Evolutionary conservation across 1,140 invertebrate species (phyloP), one percentile per base, ranked within the genome.

Genomic region (Lepidostoma basale): DNA sequence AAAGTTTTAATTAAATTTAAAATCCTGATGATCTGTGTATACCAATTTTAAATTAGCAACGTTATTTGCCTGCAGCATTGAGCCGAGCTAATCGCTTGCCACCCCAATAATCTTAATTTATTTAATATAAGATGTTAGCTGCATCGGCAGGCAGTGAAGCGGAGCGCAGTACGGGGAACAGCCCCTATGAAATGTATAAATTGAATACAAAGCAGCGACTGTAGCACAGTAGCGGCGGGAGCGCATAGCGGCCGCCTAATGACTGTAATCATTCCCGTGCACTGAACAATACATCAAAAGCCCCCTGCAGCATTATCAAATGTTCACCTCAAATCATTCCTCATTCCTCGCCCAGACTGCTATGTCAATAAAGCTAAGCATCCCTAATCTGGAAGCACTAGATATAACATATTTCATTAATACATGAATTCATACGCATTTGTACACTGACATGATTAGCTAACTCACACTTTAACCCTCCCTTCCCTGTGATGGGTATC

Each of bases 271-370:
- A 62, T 65, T 47, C 28, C 39, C 28, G 54, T 58, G 59, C 63
- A 67, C 60, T 42, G 62, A 30, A 22, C 62, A 10, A 30, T 40
- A 65, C 62, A 65, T 65, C 62, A 65, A 70, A 70, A 60, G 64
- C 20, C 54, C 54, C 49, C 23, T 22, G 59, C 63, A 62, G 60
- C 60, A 70, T 67, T 67, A 71, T 68, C 65, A 58, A 64, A 68
- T 67, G 63, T 62, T 71, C 64, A 63, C 65, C 69, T 67, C 64
- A 67, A 67, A 71, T 71, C 63, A 67, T 67, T 62, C 69, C 64
- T 67, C 26, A 67, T 68, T 71, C 63, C 62, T 67, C 52, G 63
- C 64, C 62, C 26, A 8, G 58, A 58, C 62, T 64, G 65, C 60
- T 63, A 67, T 59, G 22, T 60, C 66, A 52, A 64, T 71, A 71